A percentile compares a stretch with the other conserved stretches of the same genome.
phyloP scores from a whole-genome alignment of 2,113 vertebrate species.

The Dasyurus viverrinus region DNA sequence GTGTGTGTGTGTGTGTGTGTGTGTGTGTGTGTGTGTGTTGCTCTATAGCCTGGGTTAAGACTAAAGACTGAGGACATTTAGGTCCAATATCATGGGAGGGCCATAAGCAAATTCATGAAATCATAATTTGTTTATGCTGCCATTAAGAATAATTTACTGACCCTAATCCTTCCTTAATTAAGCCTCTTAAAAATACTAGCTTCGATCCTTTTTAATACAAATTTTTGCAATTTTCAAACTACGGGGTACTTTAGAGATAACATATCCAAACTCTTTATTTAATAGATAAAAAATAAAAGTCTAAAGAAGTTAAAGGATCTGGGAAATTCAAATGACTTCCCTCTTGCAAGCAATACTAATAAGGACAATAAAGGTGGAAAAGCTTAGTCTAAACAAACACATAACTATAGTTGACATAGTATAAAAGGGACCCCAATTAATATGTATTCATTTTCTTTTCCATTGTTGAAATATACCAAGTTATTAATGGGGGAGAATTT shows the following conservation, averaged over 20 bases:
- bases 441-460: constrained; percentile 19
- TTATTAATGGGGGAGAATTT: neutral
- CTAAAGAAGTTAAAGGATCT: constrained; percentile 40
- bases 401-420: neutral
- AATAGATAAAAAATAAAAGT: neutral
- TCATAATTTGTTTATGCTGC: constrained; percentile 69
- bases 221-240: constrained; percentile 59
- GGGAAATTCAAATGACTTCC: constrained; percentile 24
- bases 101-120: constrained; percentile 49
- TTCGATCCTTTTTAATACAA: constrained; percentile 58
- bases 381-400: constrained; percentile 17
- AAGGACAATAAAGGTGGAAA: constrained; percentile 21
- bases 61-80: constrained; percentile 46
- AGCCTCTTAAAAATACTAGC: constrained; percentile 70
- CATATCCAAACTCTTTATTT: neutral
- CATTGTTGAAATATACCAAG: neutral
- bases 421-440: neutral
- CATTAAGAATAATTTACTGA: constrained; percentile 58
- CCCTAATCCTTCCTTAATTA: constrained; percentile 45
- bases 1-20: neutral
- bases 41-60: neutral
- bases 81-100: constrained; percentile 49
- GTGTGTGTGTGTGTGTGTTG: neutral
- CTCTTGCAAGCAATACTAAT: constrained; percentile 35
- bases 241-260: constrained; percentile 59